Conservation (phyloP, 1,140 invertebrate genomes). For the Stratiolaelaps scimitus region DNA sequence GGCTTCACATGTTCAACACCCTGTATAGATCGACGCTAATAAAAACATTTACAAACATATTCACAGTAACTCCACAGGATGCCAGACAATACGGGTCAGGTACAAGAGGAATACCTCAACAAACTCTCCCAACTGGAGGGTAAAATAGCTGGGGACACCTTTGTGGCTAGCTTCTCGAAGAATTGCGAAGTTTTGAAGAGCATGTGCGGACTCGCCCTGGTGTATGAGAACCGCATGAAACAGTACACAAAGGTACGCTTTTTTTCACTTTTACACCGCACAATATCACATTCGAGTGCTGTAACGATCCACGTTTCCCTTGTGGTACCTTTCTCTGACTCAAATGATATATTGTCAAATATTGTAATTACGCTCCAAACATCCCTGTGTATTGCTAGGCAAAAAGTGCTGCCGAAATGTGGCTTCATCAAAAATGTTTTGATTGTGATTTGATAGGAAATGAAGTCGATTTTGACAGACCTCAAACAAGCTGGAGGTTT, state of each 20-base stretch:
- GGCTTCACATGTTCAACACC: too few species aligned
- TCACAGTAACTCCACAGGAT: constrained; percentile 12
- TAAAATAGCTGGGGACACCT: constrained; percentile 26
- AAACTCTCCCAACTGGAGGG: constrained; percentile 12
- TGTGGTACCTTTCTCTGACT: too few species aligned
- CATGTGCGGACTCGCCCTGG: constrained; percentile 16
- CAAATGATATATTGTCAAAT: too few species aligned
- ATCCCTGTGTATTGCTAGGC: too few species aligned
- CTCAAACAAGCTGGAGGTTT: constrained; percentile 25
- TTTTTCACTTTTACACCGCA: too few species aligned
- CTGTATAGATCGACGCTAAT: too few species aligned
- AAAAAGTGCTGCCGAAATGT: too few species aligned
- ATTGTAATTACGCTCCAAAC: too few species aligned
- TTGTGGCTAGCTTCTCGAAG: constrained; percentile 4
- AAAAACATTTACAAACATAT: neutral
- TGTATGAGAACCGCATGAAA: constrained; percentile 23
- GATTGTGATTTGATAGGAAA: constrained; percentile 13
- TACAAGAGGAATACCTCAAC: constrained; percentile 20
- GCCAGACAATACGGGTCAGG: constrained; percentile 26
- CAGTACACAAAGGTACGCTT: constrained; percentile 5
- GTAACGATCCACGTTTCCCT: too few species aligned
- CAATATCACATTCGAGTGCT: too few species aligned
- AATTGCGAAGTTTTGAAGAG: constrained; percentile 23
- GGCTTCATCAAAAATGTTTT: too few species aligned
- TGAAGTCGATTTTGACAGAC: constrained; percentile 9